Evolutionary conservation across 2,888 invertebrate genomes (phyloP).

Genomic region (Tupiocoris notatus): DNA sequence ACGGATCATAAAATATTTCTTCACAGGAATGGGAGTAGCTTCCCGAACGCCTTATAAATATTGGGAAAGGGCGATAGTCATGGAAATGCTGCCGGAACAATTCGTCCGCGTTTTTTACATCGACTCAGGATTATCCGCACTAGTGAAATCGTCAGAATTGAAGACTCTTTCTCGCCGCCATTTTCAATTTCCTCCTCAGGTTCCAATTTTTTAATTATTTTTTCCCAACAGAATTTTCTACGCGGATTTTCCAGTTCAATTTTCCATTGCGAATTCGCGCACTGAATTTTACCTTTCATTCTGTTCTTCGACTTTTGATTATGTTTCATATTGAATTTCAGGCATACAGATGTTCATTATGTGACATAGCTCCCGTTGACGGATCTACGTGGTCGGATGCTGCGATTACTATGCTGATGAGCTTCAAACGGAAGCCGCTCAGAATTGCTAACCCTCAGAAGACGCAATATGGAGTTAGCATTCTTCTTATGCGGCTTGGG

Average conservation of each 20-base stretch:
- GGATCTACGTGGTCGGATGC: constrained; percentile 55
- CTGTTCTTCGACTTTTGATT: too few relatives aligned
- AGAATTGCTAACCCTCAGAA: constrained; percentile 22
- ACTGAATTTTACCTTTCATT: too few relatives aligned
- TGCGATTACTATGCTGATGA: constrained; percentile 11
- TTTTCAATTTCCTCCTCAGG: constrained; percentile 58
- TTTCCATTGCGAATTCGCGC: too few relatives aligned
- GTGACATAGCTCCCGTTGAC: constrained; percentile 56
- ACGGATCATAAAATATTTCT: background rate
- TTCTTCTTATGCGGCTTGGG: constrained; percentile 55
- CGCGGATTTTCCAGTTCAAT: too few relatives aligned
- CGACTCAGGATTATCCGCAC: constrained; percentile 62
- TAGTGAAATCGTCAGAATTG: constrained; percentile 58
- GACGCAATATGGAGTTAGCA: constrained; percentile 46
- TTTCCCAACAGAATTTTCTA: too few relatives aligned
- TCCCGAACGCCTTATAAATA: constrained; percentile 53
- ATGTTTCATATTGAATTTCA: too few relatives aligned
- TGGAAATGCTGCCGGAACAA: constrained; percentile 55
- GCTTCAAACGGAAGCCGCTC: constrained; percentile 15
- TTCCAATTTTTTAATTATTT: constrained; percentile 50
- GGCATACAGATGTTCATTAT: constrained; percentile 53
- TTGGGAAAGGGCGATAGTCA: constrained; percentile 65
- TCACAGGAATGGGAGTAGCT: constrained; percentile 60
- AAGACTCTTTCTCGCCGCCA: constrained; percentile 58
- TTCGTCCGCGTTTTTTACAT: constrained; percentile 62